phyloP scores from a whole-genome alignment of 1,140 invertebrate species.

The Charaxes varanes region DNA sequence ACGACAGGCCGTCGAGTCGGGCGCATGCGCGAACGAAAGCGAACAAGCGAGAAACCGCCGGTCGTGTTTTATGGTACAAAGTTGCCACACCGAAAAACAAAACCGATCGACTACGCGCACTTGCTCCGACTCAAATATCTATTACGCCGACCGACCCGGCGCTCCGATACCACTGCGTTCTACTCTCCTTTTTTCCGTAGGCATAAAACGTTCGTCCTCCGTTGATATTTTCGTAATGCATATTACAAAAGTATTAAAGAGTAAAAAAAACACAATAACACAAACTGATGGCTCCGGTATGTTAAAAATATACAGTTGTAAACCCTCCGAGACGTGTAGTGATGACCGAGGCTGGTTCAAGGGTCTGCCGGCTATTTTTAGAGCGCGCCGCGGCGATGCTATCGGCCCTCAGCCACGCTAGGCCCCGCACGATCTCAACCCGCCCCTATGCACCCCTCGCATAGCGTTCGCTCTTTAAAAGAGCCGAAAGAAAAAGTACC shows the following conservation, averaged over 20 bases:
- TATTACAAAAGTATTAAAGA: neutral
- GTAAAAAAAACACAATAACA: conserved; percentile 1
- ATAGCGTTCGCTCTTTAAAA: conserved; percentile 62
- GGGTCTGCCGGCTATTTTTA: conserved; percentile 68
- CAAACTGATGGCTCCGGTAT: conserved; percentile 19
- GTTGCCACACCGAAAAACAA: conserved; percentile 48
- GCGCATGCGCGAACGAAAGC: conserved; percentile 60
- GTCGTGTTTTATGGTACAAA: conserved; percentile 61
- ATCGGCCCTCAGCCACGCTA: conserved; percentile 50
- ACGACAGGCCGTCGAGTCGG: conserved; percentile 46
- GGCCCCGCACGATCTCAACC: conserved; percentile 51
- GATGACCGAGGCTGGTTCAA: conserved; percentile 62
- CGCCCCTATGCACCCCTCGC: conserved; percentile 61
- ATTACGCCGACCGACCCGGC: too few species aligned
- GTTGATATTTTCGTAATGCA: too few species aligned
- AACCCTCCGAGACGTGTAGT: conserved; percentile 47
- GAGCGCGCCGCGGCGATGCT: conserved; percentile 57
- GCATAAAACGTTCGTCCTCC: too few species aligned
- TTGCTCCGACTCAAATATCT: too few species aligned
- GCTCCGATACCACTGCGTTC: too few species aligned
- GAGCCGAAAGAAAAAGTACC: conserved; percentile 58
- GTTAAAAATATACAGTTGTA: conserved; percentile 38
- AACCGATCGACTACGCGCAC: conserved; percentile 2
- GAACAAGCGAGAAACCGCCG: conserved; percentile 54
- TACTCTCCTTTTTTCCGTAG: too few species aligned